A percentile compares a stretch with the other conserved stretches of the same genome.
These are phyloP conservation scores for Heloderma charlesbogerti DNA, from an alignment of 2,113 vertebrate species.

Conservation along the genomic window DNA sequence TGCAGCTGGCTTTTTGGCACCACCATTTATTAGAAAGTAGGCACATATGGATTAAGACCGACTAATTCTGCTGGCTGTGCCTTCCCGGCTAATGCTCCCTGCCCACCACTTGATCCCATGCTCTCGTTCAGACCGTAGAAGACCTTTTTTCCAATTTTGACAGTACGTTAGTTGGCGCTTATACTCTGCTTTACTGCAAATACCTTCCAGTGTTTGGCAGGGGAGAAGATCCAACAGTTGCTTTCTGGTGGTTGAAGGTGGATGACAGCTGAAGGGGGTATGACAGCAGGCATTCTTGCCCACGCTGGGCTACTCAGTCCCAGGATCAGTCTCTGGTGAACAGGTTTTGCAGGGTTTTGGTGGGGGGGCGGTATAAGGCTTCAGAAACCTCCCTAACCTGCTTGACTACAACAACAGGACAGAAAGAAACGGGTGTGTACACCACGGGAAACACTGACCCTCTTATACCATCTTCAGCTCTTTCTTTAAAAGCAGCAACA, in stretches of 20 bases:
- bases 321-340: not conserved
- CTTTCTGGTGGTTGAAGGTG: not conserved
- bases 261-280: not conserved
- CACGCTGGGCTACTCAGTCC: not conserved
- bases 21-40: fast-evolving
- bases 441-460: not conserved
- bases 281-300: not conserved
- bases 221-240: not conserved
- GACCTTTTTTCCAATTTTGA: not conserved
- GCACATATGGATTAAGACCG: fast-evolving
- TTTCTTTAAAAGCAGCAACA: not conserved
- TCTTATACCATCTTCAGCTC: not conserved
- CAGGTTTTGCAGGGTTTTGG: not conserved
- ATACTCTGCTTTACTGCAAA: not conserved
- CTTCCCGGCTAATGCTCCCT: fast-evolving
- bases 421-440: not conserved
- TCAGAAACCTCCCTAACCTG: not conserved
- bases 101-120: not conserved
- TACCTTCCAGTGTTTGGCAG: not conserved
- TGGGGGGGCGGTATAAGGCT: not conserved
- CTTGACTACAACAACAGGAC: not conserved
- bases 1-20: conserved; percentile 62
- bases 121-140: not conserved
- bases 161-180: not conserved
- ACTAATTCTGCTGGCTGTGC: not conserved